Evolutionary conservation across 2,113 vertebrate species (phyloP), one percentile per base, ranked within the genome.

Genomic region (Halcyon malimbica): DNA sequence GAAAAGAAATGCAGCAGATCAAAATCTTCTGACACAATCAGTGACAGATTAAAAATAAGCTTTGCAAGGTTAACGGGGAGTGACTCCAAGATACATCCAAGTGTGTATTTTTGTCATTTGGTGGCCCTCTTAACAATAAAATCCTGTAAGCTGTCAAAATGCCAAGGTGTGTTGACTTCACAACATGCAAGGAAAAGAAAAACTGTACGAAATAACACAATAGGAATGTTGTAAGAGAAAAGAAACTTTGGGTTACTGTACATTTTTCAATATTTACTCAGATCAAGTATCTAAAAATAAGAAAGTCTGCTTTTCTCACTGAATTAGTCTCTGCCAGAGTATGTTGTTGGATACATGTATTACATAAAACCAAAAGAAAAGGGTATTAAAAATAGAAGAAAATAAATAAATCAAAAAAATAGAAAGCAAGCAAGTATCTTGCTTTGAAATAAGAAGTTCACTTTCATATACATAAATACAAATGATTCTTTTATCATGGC

Each of bases 241-340:
- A 67, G 69, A 26, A 94, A 84, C 50, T 57, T 89, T 69, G 48
- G 7, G 16, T 89, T 37, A 31, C 24, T 6, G 3, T 31, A 26
- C 2, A 12, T 93, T 93, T 89, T 75, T 81, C 74, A 79, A 42
- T 29, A 41, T 91, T 87, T 84, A 62, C 76, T 69, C 39, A 69
- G 74, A 82, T 89, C 48, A 73, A 46, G 35, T 4, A 89, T 41
- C 92, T 92, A 94, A 91, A 96, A 93, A 94, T 94, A 93, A 91
- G 50, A 90, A 84, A 73, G 31, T 76, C 86, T 96, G 44, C 91
- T 71, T 96, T 94, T 92, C 83, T n/a, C 67, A 35, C 35, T 70
- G 83, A 87, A 97, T 95, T 67, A 93, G 69, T 57, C 41, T 94
- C 86, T 84, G 77, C 18, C 73, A 62, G 69, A 51, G 44, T 44